Base-by-base conservation (phyloP, 2,797 vertebrate genomes). In the Toxotes lorentzi region DNA sequence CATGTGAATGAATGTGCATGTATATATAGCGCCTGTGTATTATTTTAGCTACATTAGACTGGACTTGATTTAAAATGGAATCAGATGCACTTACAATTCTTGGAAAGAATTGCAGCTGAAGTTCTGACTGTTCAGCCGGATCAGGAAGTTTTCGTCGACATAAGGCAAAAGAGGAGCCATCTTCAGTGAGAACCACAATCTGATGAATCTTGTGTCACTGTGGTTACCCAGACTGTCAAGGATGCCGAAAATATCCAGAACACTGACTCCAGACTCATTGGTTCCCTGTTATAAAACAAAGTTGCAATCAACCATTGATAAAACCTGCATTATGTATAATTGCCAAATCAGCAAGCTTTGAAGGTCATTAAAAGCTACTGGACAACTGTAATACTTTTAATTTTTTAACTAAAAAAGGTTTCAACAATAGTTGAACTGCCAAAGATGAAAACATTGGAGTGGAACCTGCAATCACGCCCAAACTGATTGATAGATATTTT, bases 41-140 rank as follows among this genome's bases (percentile, higher is more conserved):
- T 45, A 58, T 56, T 32, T 30, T 54, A 67, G 35, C 7, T 11
- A 43, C 40, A 32, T 10, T 2, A 41, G 5, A 35, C 14, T 47
- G 4, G 12, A 54, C 24, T 5, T 21, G 0, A 63, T 50, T 10
- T n/a, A 63, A 58, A 63, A 68, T 23, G 2, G 2, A 50, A 41
- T 9, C 17, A 7, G 2, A 48, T 69, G 72, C 17, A 81, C 92
- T 75, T 73, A 93, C 92, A 93, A 58, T 70, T 78, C 45, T 79
- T 92, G 87, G 65, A 82, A 93, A 54, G 85, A 86, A 54, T 14
- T 76, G 73, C 92, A 92, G 65, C 82, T 92, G 64, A 92, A 88
- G 57, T 89, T 84, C n/a, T 76, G 67, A n/a, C 62, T 75, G 77
- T 86, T 89, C 6, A 93, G 81, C n/a, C 79, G 41, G 48, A 34